Conservation (phyloP, 2,113 vertebrate species). For the Cochlearius cochlearius region DNA sequence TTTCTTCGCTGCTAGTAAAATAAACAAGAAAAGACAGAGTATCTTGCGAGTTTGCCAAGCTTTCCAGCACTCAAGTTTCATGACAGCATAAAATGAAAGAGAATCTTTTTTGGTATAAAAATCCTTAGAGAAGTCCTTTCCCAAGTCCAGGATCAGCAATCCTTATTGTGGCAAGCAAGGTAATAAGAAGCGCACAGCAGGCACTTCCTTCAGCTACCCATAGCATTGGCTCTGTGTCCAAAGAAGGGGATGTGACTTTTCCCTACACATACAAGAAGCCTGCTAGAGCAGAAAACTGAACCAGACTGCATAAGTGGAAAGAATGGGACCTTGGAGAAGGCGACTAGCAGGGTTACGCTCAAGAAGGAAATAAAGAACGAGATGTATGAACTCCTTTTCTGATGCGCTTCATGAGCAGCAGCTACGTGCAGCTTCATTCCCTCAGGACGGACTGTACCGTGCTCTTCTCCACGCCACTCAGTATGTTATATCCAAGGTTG, state of each 20-base stretch:
- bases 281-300: background rate
- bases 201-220: background rate
- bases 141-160: background rate
- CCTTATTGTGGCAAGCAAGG: background rate
- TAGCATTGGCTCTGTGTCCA: background rate
- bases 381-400: background rate
- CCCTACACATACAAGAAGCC: background rate
- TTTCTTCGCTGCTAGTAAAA: background rate
- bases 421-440: background rate
- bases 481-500: background rate
- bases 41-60: background rate
- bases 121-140: background rate
- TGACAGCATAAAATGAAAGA: background rate
- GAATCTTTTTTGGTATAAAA: background rate
- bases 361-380: background rate
- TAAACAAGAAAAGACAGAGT: background rate
- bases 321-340: background rate
- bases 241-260: background rate
- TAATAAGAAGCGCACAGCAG: background rate
- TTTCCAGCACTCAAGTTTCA: background rate
- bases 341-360: fast-evolving
- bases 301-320: background rate
- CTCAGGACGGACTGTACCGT: background rate
- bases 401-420: background rate
- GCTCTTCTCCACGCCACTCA: background rate